These are phyloP conservation scores for Callyntrura sp. DNA, from an alignment of 2,888 invertebrate genomes.

Conservation along the genomic window DNA sequence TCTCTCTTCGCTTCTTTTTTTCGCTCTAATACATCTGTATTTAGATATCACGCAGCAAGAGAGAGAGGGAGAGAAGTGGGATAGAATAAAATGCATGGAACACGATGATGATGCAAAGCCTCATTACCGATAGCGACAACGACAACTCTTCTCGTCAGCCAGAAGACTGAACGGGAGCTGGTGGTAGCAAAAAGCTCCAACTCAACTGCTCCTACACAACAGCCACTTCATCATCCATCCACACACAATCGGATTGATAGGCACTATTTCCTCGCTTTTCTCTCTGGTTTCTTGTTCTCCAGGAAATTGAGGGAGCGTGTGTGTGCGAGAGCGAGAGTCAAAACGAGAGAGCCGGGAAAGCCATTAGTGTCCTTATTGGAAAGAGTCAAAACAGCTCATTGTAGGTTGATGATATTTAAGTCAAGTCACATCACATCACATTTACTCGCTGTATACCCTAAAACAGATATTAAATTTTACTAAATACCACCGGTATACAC, in stretches of 20 bases:
- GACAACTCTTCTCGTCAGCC: slow-evolving; percentile 33
- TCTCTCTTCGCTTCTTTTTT: slow-evolving; percentile 16
- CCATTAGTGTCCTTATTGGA: slow-evolving; percentile 73
- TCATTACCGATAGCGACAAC: slow-evolving; percentile 77
- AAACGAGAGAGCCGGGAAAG: slow-evolving; percentile 71
- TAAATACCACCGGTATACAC: background rate
- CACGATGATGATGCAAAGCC: slow-evolving; percentile 64
- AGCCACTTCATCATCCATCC: background rate
- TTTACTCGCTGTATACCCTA: slow-evolving; percentile 24
- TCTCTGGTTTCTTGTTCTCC: slow-evolving; percentile 23
- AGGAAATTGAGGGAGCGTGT: slow-evolving; percentile 58
- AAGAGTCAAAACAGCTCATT: slow-evolving; percentile 74
- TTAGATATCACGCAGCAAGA: background rate
- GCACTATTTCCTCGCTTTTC: background rate
- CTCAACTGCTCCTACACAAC: slow-evolving; percentile 49
- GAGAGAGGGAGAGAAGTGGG: background rate
- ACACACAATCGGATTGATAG: slow-evolving; percentile 31
- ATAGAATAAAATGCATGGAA: slow-evolving; percentile 57
- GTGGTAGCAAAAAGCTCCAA: slow-evolving; percentile 56
- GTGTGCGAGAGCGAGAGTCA: slow-evolving; percentile 40
- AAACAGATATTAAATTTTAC: slow-evolving; percentile 61
- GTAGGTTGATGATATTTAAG: slow-evolving; percentile 70
- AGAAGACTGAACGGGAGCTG: slow-evolving; percentile 26
- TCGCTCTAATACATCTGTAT: background rate
- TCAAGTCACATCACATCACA: slow-evolving; percentile 76